Evolutionary conservation across 2,113 vertebrate genomes (phyloP).

Genomic region (Paralichthys olivaceus): DNA sequence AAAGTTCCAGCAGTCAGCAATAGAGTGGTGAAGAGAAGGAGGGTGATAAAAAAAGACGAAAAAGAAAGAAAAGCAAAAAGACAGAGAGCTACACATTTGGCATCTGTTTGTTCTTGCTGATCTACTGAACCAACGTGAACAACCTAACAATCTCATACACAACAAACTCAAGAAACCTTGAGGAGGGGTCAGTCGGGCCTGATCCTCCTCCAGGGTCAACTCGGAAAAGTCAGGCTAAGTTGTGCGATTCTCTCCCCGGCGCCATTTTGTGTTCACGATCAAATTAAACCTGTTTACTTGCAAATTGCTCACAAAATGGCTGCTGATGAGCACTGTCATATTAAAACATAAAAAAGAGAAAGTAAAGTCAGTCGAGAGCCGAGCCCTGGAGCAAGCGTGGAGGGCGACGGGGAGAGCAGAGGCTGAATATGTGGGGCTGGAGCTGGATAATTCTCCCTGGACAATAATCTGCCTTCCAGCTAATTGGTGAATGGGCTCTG

Average conservation of each 20-base stretch:
- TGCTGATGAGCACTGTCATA: slow-evolving; percentile 57
- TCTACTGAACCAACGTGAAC: slow-evolving; percentile 14
- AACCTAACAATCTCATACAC: slow-evolving; percentile 13
- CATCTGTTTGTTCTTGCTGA: slow-evolving; percentile 48
- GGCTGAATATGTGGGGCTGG: slow-evolving; percentile 62
- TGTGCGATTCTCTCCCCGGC: not conserved
- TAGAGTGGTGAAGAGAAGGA: slow-evolving; percentile 71
- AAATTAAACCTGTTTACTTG: slow-evolving; percentile 36
- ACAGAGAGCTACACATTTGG: slow-evolving; percentile 57
- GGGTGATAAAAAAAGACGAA: slow-evolving; percentile 45
- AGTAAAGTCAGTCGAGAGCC: slow-evolving; percentile 30
- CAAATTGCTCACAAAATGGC: slow-evolving; percentile 54
- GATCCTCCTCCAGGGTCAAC: not conserved
- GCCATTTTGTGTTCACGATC: slow-evolving; percentile 53
- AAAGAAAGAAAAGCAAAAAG: slow-evolving; percentile 47
- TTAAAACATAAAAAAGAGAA: slow-evolving; percentile 57
- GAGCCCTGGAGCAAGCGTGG: slow-evolving; percentile 51
- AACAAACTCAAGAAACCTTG: not conserved
- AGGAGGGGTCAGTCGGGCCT: not conserved
- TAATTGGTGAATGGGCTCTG: slow-evolving; percentile 73
- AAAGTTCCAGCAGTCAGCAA: slow-evolving; percentile 83
- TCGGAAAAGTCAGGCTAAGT: slow-evolving; percentile 3
- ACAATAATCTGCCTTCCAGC: slow-evolving; percentile 72
- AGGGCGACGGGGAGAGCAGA: slow-evolving; percentile 54
- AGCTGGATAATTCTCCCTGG: slow-evolving; percentile 62